Evolutionary conservation across 2,888 invertebrate genomes (phyloP), one percentile per base, ranked within the genome.

Genomic region (Entomobrya multifasciata): DNA sequence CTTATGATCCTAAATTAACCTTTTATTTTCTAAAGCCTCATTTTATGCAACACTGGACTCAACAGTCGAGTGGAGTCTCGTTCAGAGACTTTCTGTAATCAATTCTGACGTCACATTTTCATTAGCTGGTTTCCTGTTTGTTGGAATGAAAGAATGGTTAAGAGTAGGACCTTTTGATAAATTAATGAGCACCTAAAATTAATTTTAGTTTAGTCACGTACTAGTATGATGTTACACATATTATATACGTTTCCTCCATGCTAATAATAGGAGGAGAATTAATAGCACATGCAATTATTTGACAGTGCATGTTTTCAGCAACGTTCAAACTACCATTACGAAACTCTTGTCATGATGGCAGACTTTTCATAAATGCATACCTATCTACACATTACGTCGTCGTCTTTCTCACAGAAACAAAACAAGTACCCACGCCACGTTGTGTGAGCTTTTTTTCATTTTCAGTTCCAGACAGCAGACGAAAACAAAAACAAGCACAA

Each of bases 101-200:
- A 67, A 67, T 44, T 36, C 65, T 36, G 36, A 36, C 10, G 57
- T 22, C 17, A 41, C 13, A 3, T 15, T 60, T 60, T 60, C 25
- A 60, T 36, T 22, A 41, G 60, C 20, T 52, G 20, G 15, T 22
- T 60, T 55, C 10, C 55, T 20, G 10, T 22, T 20, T n/a, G n/a
- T n/a, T n/a, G n/a, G n/a, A n/a, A n/a, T n/a, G n/a, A n/a, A n/a
- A n/a, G n/a, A n/a, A n/a, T n/a, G n/a, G n/a, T n/a, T n/a, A n/a
- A n/a, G 20, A 10, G 10, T 13, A 41, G 20, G 25, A 25, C 17
- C 27, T 55, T 60, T 65, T 79, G 79, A 67, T 80, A 80, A 67
- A 80, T 80, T 80, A 80, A 80, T 80, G 67, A 80, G 70, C 2
- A 11, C 47, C 70, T 6, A 72, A 49, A 72, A 49, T 22, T 36